phyloP scores from a whole-genome alignment of 2,888 invertebrate genomes.

The Gastrophysa polygoni region DNA sequence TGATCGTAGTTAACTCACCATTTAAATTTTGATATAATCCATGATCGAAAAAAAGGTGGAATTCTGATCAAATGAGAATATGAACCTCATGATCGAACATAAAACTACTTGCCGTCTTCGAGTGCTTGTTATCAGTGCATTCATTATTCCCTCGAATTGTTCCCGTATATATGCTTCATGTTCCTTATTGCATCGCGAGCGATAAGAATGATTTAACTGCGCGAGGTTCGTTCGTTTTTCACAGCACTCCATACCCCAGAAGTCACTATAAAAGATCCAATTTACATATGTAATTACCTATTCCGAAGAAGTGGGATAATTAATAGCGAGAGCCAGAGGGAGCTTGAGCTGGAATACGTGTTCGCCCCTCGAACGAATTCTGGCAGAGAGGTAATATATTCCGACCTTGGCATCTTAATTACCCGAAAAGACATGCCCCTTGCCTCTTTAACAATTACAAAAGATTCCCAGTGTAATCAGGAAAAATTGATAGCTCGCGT shows the following conservation, averaged over 20 bases:
- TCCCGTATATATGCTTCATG: not conserved
- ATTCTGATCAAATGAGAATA: too few species aligned
- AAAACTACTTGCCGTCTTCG: not conserved
- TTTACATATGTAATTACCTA: conserved; percentile 17
- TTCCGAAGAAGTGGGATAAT: conserved; percentile 11
- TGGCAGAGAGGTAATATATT: conserved; percentile 22
- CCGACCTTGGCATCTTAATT: conserved; percentile 27
- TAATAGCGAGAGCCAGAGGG: conserved; percentile 7
- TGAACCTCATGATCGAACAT: too few species aligned
- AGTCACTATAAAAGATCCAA: not conserved
- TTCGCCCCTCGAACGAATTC: conserved; percentile 27
- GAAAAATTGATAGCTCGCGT: not conserved
- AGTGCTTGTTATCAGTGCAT: too few species aligned
- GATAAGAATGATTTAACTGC: not conserved
- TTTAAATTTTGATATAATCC: too few species aligned
- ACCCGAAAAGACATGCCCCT: conserved; percentile 16
- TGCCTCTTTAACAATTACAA: conserved; percentile 18
- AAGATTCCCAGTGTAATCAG: not conserved
- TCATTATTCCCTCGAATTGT: not conserved
- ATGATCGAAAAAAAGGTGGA: too few species aligned
- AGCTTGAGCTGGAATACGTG: conserved; percentile 13
- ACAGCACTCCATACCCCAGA: not conserved
- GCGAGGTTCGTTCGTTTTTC: not conserved
- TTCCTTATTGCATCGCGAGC: not conserved
- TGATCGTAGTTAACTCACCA: too few species aligned